Conservation (phyloP, 53 echinoderm and acorn worm genomes). For the Holothuria scabra region DNA sequence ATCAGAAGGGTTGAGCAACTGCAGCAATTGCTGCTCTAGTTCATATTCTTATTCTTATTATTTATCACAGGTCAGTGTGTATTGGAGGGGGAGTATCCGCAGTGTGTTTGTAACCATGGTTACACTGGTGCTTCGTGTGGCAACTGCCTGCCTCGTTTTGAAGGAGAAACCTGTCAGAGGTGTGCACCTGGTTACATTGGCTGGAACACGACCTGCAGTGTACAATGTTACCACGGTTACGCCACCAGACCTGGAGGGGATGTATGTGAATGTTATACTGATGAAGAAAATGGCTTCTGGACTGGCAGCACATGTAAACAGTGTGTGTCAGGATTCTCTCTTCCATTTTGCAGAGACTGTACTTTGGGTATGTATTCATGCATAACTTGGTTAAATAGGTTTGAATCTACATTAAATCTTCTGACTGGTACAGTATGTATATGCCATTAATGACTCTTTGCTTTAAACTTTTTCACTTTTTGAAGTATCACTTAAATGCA, state of each 20-base stretch:
- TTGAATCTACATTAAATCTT: too few relatives aligned
- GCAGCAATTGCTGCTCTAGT: too few relatives aligned
- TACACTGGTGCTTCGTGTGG: slow-evolving; percentile 81
- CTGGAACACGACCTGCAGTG: slow-evolving; percentile 81
- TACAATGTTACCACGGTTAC: slow-evolving; percentile 74
- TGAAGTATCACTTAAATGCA: too few relatives aligned
- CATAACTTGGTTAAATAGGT: too few relatives aligned
- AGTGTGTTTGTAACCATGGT: slow-evolving; percentile 81
- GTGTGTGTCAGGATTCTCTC: slow-evolving; percentile 74
- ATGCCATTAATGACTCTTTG: too few relatives aligned
- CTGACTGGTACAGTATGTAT: too few relatives aligned
- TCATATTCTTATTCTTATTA: too few relatives aligned
- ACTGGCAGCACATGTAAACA: slow-evolving; percentile 82
- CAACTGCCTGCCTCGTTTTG: slow-evolving; percentile 68
- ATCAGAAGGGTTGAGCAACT: too few relatives aligned
- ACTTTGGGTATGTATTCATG: slow-evolving; percentile 57
- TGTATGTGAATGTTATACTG: slow-evolving; percentile 77
- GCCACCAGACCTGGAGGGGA: slow-evolving; percentile 76
- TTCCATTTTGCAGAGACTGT: slow-evolving; percentile 74
- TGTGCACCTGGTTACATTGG: slow-evolving; percentile 86
- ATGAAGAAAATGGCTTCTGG: slow-evolving; percentile 82
- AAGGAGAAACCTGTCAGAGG: slow-evolving; percentile 66
- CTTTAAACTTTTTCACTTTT: too few relatives aligned
- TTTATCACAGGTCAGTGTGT: slow-evolving; percentile 71
- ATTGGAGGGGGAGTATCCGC: slow-evolving; percentile 63